Conservation (phyloP, 2,797 vertebrate genomes). For the Sebastes ruberrimus region DNA sequence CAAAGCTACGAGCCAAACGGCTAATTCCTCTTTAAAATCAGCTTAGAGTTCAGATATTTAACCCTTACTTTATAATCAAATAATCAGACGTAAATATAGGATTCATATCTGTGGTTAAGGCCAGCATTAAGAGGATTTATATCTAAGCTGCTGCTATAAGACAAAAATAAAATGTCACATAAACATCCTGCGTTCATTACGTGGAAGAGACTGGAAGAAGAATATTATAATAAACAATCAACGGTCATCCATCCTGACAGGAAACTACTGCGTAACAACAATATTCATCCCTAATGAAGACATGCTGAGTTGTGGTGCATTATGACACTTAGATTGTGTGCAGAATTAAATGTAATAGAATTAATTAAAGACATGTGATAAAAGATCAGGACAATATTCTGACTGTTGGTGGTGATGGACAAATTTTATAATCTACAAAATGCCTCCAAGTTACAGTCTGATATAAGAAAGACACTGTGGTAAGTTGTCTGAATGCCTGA, state of each 20-base stretch:
- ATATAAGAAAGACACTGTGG: not conserved
- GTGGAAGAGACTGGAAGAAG: not conserved
- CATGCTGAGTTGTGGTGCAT: not conserved
- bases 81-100: not conserved
- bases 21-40: not conserved
- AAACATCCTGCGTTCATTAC: constrained; percentile 3
- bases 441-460: not conserved
- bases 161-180: not conserved
- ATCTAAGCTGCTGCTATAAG: not conserved
- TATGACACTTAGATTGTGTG: not conserved
- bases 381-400: accelerated
- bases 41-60: constrained; percentile 2
- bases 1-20: not conserved
- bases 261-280: not conserved
- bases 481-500: not conserved
- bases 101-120: not conserved
- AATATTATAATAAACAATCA: not conserved
- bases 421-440: not conserved
- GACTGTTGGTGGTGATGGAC: not conserved
- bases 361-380: not conserved
- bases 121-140: not conserved
- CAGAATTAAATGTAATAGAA: not conserved
- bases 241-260: not conserved
- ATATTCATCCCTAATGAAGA: not conserved
- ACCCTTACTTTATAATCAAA: not conserved